Evolutionary conservation across 2,113 vertebrate genomes (phyloP).

Genomic region (Oophaga pumilio): DNA sequence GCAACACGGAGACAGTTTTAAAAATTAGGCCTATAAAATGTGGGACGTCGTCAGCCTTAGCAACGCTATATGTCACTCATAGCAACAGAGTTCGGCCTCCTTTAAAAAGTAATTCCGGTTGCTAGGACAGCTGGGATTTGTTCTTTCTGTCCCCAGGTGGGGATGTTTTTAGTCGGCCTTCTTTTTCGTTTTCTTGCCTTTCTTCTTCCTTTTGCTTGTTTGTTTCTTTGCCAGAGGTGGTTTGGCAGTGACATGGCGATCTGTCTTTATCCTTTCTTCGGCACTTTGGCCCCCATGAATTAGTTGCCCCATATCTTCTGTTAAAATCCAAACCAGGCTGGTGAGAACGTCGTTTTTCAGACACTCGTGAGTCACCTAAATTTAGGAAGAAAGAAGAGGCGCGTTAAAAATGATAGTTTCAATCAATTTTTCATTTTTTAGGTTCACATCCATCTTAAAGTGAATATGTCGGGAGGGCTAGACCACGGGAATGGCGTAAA

Average conservation of each 20-base stretch:
- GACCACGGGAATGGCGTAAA: no score
- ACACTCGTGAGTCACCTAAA: background rate
- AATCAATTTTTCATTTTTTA: no score
- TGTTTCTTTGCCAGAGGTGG: background rate
- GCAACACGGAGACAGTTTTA: no score
- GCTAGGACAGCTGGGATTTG: background rate
- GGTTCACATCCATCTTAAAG: background rate
- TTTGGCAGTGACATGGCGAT: background rate
- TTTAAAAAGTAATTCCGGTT: background rate
- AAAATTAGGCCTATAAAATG: no score
- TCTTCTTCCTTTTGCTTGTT: background rate
- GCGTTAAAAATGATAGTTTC: background rate
- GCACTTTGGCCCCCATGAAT: background rate
- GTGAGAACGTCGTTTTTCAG: background rate
- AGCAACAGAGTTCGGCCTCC: background rate
- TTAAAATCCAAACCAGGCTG: background rate
- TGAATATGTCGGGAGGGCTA: background rate
- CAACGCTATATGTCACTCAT: background rate
- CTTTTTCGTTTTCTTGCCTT: slow-evolving; percentile 12
- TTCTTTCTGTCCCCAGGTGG: background rate
- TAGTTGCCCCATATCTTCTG: background rate
- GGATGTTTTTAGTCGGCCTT: background rate
- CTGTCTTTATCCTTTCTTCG: fast-evolving
- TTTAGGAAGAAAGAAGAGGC: background rate
- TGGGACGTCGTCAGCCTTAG: no score